phyloP scores from a whole-genome alignment of 2,888 invertebrate species.

The Drosophila neotestacea region DNA sequence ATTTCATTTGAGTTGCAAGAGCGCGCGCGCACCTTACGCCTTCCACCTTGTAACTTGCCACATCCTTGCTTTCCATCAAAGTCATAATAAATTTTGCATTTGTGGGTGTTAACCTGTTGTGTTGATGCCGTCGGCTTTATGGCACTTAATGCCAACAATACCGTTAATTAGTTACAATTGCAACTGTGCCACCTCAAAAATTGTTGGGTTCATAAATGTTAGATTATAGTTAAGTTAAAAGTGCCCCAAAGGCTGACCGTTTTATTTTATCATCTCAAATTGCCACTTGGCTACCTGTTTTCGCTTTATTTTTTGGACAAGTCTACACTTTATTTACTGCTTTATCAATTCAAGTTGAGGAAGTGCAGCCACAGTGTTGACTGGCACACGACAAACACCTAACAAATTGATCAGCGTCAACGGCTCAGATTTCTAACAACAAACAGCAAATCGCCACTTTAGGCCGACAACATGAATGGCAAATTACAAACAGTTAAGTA shows the following conservation, averaged over 20 bases:
- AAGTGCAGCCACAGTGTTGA: slow-evolving; percentile 15
- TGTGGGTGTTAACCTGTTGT: slow-evolving; percentile 38
- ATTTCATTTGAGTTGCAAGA: slow-evolving; percentile 29
- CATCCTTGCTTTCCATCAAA: slow-evolving; percentile 63
- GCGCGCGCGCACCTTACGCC: slow-evolving; percentile 16
- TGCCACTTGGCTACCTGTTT: slow-evolving; percentile 63
- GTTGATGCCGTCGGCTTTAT: slow-evolving; percentile 40
- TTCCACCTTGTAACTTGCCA: not conserved
- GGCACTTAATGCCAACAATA: slow-evolving; percentile 40
- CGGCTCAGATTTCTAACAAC: slow-evolving; percentile 48
- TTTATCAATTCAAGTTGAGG: not conserved
- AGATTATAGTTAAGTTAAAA: not conserved
- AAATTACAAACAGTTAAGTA: slow-evolving; percentile 71
- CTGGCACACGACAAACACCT: slow-evolving; percentile 70
- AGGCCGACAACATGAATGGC: slow-evolving; percentile 76
- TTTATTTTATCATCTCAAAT: slow-evolving; percentile 38
- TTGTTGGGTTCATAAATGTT: slow-evolving; percentile 1
- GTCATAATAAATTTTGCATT: slow-evolving; percentile 62
- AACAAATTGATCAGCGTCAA: slow-evolving; percentile 70
- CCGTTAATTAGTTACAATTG: slow-evolving; percentile 50
- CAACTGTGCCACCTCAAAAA: slow-evolving; percentile 11
- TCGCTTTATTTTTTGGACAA: not conserved
- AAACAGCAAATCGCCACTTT: slow-evolving; percentile 73
- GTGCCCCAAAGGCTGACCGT: slow-evolving; percentile 1
- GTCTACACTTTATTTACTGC: slow-evolving; percentile 10